Evolutionary conservation across 2,113 vertebrate genomes (phyloP).

Genomic region (Andinoacara biseriatus): DNA sequence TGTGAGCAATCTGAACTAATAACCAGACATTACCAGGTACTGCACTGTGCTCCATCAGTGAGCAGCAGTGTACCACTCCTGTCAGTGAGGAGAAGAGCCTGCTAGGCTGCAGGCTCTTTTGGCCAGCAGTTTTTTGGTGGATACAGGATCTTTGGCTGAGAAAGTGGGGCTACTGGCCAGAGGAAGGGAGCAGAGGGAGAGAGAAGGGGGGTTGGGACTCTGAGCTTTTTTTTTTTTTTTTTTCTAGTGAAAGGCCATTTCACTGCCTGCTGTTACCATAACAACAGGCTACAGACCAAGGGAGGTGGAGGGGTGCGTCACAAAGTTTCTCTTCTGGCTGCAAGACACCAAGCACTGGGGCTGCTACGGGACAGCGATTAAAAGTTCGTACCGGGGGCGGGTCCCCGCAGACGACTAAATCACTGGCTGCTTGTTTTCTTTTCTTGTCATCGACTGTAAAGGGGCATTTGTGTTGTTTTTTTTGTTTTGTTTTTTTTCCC

Average conservation of each 20-base stretch:
- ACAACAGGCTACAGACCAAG: slow-evolving; percentile 71
- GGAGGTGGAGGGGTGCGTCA: slow-evolving; percentile 68
- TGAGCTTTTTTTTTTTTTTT: slow-evolving; percentile 29
- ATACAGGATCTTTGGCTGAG: slow-evolving; percentile 67
- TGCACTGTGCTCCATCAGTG: slow-evolving; percentile 27
- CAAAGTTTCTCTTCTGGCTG: slow-evolving; percentile 71
- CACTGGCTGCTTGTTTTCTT: slow-evolving; percentile 40
- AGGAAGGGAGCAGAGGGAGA: slow-evolving; percentile 54
- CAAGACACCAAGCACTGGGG: slow-evolving; percentile 39
- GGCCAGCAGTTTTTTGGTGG: slow-evolving; percentile 34
- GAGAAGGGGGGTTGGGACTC: slow-evolving; percentile 49
- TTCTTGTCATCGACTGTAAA: slow-evolving; percentile 20
- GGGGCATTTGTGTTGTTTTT: background rate
- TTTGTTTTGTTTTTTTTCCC: background rate
- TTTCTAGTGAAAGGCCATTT: slow-evolving; percentile 77
- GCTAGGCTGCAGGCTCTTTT: slow-evolving; percentile 31
- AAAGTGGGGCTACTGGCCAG: slow-evolving; percentile 68
- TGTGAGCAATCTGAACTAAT: slow-evolving; percentile 33
- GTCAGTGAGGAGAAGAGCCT: slow-evolving; percentile 36
- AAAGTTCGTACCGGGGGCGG: slow-evolving; percentile 23
- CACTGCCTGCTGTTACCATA: slow-evolving; percentile 77
- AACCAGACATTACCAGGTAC: slow-evolving; percentile 30
- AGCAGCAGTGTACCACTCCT: slow-evolving; percentile 2
- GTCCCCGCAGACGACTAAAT: slow-evolving; percentile 15
- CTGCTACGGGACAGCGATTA: slow-evolving; percentile 39